Conservation (phyloP, 2,113 vertebrate genomes). For the Chionis minor region DNA sequence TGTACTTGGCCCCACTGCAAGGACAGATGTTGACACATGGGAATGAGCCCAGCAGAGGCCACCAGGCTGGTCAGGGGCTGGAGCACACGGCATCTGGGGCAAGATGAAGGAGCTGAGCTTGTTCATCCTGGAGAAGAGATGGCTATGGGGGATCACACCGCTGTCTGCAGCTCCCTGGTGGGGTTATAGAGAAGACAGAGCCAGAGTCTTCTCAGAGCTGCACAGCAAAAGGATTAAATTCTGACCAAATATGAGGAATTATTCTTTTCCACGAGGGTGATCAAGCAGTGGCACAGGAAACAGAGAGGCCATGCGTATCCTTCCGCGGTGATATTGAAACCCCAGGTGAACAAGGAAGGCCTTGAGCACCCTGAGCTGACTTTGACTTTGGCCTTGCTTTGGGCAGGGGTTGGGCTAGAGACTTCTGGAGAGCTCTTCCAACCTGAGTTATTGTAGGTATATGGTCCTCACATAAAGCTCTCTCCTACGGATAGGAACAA, state of each 20-base stretch:
- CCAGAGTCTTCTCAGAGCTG: background rate
- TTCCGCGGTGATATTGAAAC: background rate
- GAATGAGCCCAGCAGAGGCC: background rate
- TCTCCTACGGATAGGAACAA: background rate
- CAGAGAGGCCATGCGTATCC: background rate
- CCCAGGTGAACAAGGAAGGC: background rate
- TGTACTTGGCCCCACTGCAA: background rate
- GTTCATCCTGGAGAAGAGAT: background rate
- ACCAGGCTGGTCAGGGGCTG: background rate
- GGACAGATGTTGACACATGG: background rate
- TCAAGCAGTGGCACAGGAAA: background rate
- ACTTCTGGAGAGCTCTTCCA: background rate
- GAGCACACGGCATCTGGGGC: background rate
- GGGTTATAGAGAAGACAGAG: background rate
- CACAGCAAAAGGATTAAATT: background rate
- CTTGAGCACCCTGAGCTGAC: background rate
- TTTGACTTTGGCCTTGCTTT: background rate
- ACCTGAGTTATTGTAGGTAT: background rate
- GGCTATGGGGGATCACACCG: fast-evolving
- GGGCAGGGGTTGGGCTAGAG: background rate
- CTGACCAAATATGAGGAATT: background rate
- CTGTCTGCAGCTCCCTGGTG: background rate
- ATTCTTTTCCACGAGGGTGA: background rate
- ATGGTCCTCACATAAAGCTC: background rate
- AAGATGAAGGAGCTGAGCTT: background rate